Conservation (phyloP, 37 sponge, comb jelly and placozoan species). For the Chondrilla cf. caribensis region DNA sequence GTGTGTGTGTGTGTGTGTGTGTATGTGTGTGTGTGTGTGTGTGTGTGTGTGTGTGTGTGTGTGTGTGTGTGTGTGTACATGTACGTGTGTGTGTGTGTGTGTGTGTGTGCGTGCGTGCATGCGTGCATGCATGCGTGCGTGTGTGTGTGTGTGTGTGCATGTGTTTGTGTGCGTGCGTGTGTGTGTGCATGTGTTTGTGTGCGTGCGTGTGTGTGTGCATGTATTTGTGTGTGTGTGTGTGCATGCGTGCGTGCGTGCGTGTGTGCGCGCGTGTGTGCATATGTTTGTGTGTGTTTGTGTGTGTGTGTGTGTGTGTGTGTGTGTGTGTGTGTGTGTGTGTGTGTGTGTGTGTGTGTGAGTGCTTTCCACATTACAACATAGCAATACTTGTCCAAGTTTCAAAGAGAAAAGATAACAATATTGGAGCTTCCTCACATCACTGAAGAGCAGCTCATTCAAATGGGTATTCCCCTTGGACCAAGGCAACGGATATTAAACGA, state of each 20-base stretch:
- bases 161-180: no score
- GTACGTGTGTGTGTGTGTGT: background rate
- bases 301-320: background rate
- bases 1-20: no score
- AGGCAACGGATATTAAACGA: constrained; percentile 41
- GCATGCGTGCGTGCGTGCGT: background rate
- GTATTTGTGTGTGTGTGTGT: no score
- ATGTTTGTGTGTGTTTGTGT: no score
- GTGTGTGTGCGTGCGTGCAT: constrained; percentile 9
- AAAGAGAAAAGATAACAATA: constrained; percentile 34
- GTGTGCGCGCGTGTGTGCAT: background rate
- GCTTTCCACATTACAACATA: background rate
- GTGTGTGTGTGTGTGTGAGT: constrained; percentile 1
- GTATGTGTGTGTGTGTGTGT: no score
- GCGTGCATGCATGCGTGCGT: background rate
- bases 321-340: background rate
- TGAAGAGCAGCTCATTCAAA: constrained; percentile 35
- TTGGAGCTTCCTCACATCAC: constrained; percentile 49
- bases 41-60: no score
- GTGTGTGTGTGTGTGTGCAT: background rate
- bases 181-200: no score
- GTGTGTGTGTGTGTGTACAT: no score
- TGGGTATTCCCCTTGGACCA: constrained; percentile 54
- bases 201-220: no score
- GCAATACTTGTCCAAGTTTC: constrained; percentile 37